Evolutionary conservation across 2,888 invertebrate species (phyloP).

Genomic region (Macrophya annulata): DNA sequence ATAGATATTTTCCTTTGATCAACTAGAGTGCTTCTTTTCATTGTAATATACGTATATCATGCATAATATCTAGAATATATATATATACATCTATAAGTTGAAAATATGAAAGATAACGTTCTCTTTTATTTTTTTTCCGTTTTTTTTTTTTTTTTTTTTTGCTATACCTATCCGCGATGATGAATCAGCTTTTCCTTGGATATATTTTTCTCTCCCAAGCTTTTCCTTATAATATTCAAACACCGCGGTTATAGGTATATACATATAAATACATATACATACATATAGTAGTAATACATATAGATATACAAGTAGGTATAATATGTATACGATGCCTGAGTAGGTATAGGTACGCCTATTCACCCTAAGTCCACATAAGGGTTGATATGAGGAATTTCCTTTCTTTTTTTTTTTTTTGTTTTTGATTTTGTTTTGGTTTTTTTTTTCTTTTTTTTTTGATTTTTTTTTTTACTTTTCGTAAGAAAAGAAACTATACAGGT

Average conservation of each 20-base stretch:
- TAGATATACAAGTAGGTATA: background rate
- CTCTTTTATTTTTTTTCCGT: background rate
- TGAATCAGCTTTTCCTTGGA: background rate
- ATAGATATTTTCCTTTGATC: background rate
- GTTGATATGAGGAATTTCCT: background rate
- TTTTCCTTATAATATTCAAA: slow-evolving; percentile 10
- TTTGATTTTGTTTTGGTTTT: too few relatives aligned
- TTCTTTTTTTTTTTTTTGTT: background rate
- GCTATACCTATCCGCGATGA: background rate
- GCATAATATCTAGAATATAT: background rate
- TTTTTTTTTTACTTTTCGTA: too few relatives aligned
- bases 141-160: background rate
- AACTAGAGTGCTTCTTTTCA: background rate
- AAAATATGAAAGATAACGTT: slow-evolving; percentile 17
- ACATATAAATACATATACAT: background rate
- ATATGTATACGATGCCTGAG: background rate
- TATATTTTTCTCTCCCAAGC: slow-evolving; percentile 1
- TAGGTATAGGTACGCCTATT: background rate
- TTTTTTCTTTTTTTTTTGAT: too few relatives aligned
- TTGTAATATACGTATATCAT: background rate
- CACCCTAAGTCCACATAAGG: background rate
- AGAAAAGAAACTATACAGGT: too few relatives aligned
- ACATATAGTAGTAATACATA: background rate
- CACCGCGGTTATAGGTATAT: background rate
- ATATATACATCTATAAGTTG: background rate